Conservation (phyloP, 2,888 invertebrate species). For the Phaonia tiefii region DNA sequence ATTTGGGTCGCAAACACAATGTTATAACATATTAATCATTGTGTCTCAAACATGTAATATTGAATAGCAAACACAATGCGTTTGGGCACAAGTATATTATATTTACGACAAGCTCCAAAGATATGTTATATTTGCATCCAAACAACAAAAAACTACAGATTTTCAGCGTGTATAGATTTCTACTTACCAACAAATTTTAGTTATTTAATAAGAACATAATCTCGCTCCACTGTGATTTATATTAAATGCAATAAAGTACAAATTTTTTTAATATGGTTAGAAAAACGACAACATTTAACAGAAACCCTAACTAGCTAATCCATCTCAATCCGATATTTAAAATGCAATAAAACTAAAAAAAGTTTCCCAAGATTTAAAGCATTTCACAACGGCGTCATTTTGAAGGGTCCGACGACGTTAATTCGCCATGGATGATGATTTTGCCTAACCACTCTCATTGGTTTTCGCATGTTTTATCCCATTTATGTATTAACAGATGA, state of each 20-base stretch:
- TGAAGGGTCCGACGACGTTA: constrained; percentile 16
- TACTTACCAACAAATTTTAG: no score
- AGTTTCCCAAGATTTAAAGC: constrained; percentile 38
- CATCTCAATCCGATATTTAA: constrained; percentile 1
- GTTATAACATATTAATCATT: no score
- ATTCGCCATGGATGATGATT: constrained; percentile 37
- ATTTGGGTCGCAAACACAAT: no score
- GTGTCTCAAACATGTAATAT: no score
- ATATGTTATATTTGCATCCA: no score
- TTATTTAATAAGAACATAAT: constrained; percentile 4
- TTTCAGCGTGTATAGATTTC: no score
- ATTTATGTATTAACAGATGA: constrained; percentile 8
- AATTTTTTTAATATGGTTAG: neutral
- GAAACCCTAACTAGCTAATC: neutral
- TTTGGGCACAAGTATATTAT: no score
- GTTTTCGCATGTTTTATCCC: constrained; percentile 44
- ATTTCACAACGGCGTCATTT: constrained; percentile 32
- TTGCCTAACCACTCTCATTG: constrained; percentile 54
- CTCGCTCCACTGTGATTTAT: neutral
- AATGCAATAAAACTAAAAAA: constrained; percentile 30
- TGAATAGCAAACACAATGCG: no score
- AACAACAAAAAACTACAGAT: no score
- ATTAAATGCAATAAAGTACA: neutral
- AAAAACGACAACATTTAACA: neutral
- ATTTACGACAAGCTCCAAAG: no score